A percentile compares a stretch with the other conserved stretches of the same genome.
These are phyloP conservation scores for Mactromeris polynyma DNA, from an alignment of 2,888 invertebrate genomes.

Conservation along the genomic window DNA sequence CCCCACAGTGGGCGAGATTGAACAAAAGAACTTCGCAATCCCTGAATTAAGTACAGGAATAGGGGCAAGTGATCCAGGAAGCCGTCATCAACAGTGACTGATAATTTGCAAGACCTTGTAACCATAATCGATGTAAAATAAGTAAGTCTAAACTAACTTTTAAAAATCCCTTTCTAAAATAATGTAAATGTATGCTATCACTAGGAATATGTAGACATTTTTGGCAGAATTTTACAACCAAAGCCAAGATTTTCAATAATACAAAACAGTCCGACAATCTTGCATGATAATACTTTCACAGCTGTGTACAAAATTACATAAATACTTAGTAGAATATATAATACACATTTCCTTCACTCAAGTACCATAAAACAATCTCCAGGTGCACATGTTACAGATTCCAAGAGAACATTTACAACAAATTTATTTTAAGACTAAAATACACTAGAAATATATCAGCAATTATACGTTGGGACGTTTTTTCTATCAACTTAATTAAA, in stretches of 20 bases:
- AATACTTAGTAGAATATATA: conserved; percentile 14
- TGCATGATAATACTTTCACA: not conserved
- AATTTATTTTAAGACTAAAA: not conserved
- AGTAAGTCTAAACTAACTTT: not conserved
- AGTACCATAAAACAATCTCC: not conserved
- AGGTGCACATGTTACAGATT: not conserved
- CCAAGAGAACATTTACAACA: not conserved
- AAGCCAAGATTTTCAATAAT: not conserved
- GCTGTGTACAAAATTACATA: conserved; percentile 14
- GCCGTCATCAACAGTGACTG: too few relatives aligned
- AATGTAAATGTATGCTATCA: not conserved
- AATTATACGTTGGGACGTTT: not conserved
- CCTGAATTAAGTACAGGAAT: too few relatives aligned
- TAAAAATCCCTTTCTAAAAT: not conserved
- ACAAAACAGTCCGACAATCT: not conserved
- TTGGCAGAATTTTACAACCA: not conserved
- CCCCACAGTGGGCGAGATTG: too few relatives aligned
- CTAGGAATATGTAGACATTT: not conserved
- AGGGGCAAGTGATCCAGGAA: too few relatives aligned
- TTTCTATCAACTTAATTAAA: not conserved
- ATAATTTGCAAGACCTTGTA: too few relatives aligned
- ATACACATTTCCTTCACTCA: not conserved
- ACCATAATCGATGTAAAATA: too few relatives aligned
- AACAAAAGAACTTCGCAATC: too few relatives aligned
- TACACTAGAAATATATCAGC: not conserved